Percentiles rank a stretch among this genome's conserved stretches.
Evolutionary conservation across 2,113 vertebrate genomes (phyloP).

Genomic region (Eptesicus fuscus): DNA sequence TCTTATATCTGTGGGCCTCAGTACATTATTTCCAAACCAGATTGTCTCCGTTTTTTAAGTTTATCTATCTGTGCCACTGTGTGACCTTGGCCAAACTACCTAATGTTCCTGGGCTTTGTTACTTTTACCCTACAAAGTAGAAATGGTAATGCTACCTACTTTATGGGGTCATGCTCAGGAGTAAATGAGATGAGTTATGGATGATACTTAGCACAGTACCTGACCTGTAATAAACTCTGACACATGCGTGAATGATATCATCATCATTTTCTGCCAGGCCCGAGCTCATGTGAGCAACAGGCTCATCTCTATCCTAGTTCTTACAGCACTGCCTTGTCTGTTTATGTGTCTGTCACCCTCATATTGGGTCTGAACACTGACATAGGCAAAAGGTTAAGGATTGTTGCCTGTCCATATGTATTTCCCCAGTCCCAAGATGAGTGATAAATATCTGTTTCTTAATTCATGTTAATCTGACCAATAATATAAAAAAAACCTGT

Average conservation of each 20-base stretch:
- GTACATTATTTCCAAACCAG: neutral
- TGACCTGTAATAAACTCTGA: neutral
- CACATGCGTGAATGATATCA: neutral
- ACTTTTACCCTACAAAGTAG: neutral
- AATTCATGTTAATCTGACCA: neutral
- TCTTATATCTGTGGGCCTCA: neutral
- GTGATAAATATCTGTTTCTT: neutral
- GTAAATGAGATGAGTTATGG: neutral
- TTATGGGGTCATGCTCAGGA: neutral
- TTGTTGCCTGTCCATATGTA: neutral
- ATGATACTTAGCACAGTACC: neutral
- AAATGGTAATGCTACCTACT: neutral
- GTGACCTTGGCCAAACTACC: neutral
- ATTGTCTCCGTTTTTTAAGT: neutral
- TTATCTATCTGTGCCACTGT: neutral
- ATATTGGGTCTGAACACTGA: neutral
- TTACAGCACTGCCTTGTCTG: neutral
- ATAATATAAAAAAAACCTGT: neutral
- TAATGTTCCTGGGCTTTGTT: neutral
- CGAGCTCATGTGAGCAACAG: neutral
- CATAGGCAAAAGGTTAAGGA: neutral
- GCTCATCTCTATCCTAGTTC: neutral
- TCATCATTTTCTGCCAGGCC: neutral
- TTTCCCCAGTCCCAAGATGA: neutral
- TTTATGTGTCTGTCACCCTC: neutral